Base-by-base conservation (phyloP, 2,888 invertebrate genomes). In the Stenodera caucasica region DNA sequence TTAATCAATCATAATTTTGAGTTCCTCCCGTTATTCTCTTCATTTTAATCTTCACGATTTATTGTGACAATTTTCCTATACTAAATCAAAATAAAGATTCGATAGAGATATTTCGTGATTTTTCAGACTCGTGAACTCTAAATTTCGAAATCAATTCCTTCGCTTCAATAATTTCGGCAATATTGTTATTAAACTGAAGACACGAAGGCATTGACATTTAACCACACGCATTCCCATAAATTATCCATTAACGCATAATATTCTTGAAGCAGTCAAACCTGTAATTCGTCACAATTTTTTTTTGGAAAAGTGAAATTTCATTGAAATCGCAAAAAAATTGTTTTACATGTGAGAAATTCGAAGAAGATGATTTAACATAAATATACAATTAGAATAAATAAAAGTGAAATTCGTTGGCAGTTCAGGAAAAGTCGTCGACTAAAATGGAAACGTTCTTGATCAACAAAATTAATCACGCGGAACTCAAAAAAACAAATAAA, bases 181-280 rank as follows among this genome's bases (percentile, higher is more conserved):
- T 15, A 9, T 15, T 35, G 14, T 35, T 35, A 35, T 35, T 4
- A 33, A 33, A 33, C 12, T n/a, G n/a, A 12, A 33, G 33, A 33
- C 33, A 33, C 37, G 15, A 40, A 40, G 37, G 37, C 15, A 40
- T 15, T 40, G 37, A 40, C 37, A 40, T 40, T 40, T 40, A 18
- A 40, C 8, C 37, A 9, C 2, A 11, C 15, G 11, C 37, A 40
- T 6, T 14, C 14, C n/a, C 35, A 6, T 35, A n/a, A n/a, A n/a
- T n/a, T n/a, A n/a, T n/a, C n/a, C n/a, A n/a, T n/a, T n/a, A n/a
- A n/a, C n/a, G n/a, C n/a, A n/a, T n/a, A n/a, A n/a, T n/a, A n/a
- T n/a, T n/a, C n/a, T n/a, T n/a, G n/a, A n/a, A n/a, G n/a, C n/a
- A n/a, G n/a, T n/a, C n/a, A n/a, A n/a, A n/a, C n/a, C n/a, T n/a